Percentiles rank a stretch among this genome's conserved stretches.
These are phyloP conservation scores for Epiperipatus broadwayi DNA, from an alignment of 2,888 invertebrate genomes.

Conservation along the genomic window DNA sequence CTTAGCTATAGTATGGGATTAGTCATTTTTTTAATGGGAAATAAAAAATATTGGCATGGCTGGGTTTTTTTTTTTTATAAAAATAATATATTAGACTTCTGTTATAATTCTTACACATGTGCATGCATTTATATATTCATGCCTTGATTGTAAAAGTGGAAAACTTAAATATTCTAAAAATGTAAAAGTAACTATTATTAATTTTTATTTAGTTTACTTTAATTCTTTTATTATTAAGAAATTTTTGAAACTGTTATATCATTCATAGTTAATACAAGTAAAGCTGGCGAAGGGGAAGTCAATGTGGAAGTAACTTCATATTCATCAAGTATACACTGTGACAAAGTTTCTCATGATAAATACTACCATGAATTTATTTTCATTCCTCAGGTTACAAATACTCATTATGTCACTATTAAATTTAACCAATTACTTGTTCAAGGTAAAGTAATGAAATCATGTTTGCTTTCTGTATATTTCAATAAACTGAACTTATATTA, in stretches of 20 bases:
- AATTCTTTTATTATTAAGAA: background rate
- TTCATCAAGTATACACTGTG: too few species aligned
- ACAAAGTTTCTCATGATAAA: too few species aligned
- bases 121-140: background rate
- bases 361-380: slow-evolving; percentile 32
- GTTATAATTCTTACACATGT: too few species aligned
- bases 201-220: background rate
- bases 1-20: too few species aligned
- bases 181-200: background rate
- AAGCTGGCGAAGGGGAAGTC: slow-evolving; percentile 67
- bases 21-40: too few species aligned
- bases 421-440: slow-evolving; percentile 80
- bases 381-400: slow-evolving; percentile 62
- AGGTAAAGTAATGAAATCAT: too few species aligned
- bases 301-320: slow-evolving; percentile 22
- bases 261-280: slow-evolving; percentile 80
- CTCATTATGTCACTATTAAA: slow-evolving; percentile 78
- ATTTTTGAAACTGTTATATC: slow-evolving; percentile 48
- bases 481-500: too few species aligned
- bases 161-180: background rate
- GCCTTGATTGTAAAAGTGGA: background rate
- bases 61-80: too few species aligned
- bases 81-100: too few species aligned
- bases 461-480: too few species aligned
- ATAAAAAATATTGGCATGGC: too few species aligned